These are phyloP conservation scores for Yponomeuta plumbellus DNA, from an alignment of 2,888 invertebrate species.

Conservation along the genomic window DNA sequence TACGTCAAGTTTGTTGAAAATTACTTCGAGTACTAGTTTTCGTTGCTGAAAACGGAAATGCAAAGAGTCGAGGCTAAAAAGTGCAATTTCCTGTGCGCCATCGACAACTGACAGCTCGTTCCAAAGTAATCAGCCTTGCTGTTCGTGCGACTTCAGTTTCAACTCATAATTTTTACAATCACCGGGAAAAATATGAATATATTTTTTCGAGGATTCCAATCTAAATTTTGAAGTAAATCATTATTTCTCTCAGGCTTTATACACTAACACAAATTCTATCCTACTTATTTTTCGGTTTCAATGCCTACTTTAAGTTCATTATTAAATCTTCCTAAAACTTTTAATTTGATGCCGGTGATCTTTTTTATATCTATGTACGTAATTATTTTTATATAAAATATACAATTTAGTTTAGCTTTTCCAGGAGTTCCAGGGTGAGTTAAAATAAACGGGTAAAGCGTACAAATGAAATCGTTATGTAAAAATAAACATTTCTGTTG, in stretches of 20 bases:
- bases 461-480: conserved; percentile 22
- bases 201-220: no score
- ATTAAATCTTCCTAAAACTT: not conserved
- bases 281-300: conserved; percentile 30
- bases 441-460: conserved; percentile 7
- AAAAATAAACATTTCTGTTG: conserved; percentile 30
- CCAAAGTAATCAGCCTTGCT: not conserved
- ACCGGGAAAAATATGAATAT: no score
- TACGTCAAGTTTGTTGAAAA: not conserved
- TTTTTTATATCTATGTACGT: no score
- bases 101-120: not conserved
- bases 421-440: conserved; percentile 39
- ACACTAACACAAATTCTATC: conserved; percentile 72
- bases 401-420: not conserved
- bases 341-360: not conserved
- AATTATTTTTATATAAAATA: not conserved
- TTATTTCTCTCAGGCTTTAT: conserved; percentile 28
- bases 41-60: not conserved
- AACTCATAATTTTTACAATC: not conserved
- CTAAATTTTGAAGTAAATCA: no score
- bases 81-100: not conserved
- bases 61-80: not conserved
- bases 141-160: not conserved
- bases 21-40: not conserved
- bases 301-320: not conserved